These are phyloP conservation scores for Drosophila conformis DNA, from an alignment of 2,888 invertebrate genomes.

Conservation along the genomic window DNA sequence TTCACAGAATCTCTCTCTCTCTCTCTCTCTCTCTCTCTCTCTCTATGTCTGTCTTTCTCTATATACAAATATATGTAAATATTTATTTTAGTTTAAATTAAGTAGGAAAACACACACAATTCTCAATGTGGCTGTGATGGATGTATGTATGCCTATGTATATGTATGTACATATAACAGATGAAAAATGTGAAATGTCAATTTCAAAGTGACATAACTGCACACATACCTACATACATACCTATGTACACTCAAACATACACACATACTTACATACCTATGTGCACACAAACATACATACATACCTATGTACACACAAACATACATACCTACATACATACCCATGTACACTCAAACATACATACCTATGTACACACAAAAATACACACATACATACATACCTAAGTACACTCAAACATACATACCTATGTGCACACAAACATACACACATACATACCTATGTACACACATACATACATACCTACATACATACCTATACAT, in stretches of 20 bases:
- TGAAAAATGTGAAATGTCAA: background rate
- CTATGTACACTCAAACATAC: background rate
- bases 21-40: background rate
- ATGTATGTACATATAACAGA: background rate
- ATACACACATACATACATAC: too few relatives aligned
- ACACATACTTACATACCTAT: too few relatives aligned
- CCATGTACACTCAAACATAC: too few relatives aligned
- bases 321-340: background rate
- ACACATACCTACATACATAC: background rate
- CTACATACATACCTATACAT: background rate
- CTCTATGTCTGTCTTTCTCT: too few relatives aligned
- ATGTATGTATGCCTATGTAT: background rate
- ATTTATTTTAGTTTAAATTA: slow-evolving; percentile 1
- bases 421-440: too few relatives aligned
- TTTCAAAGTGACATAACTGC: background rate
- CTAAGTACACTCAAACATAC: background rate
- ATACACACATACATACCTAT: background rate
- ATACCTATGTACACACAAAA: too few relatives aligned
- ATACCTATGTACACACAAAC: background rate
- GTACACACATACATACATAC: background rate
- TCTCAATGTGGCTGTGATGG: background rate
- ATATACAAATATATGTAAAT: background rate
- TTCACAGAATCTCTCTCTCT: background rate
- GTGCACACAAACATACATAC: too few relatives aligned
- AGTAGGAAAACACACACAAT: background rate